phyloP scores from a whole-genome alignment of 2,888 invertebrate species.

The Sclerodermus sp. region DNA sequence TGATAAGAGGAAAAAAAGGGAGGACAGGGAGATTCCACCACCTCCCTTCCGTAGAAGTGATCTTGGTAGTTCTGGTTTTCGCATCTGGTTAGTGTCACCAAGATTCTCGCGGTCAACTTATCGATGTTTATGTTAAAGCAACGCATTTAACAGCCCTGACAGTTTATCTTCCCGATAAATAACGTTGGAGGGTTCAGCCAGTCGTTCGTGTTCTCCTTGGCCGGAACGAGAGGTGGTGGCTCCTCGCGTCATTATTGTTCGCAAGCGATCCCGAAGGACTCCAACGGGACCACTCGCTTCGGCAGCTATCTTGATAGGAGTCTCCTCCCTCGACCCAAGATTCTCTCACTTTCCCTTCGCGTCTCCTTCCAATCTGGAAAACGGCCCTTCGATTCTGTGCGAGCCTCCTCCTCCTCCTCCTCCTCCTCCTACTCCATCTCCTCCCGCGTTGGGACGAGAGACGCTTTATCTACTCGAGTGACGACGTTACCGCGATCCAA shows the following conservation, averaged over 20 bases:
- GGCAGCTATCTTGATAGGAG: constrained; percentile 6
- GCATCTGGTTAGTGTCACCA: constrained; percentile 49
- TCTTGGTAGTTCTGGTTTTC: constrained; percentile 27
- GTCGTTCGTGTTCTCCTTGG: constrained; percentile 2
- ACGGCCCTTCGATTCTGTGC: constrained; percentile 2
- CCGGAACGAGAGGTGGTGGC: constrained; percentile 6
- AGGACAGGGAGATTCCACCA: too few species aligned
- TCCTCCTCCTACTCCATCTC: too few species aligned
- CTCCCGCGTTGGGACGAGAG: too few species aligned
- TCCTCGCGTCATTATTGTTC: constrained; percentile 29
- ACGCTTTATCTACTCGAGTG: too few species aligned
- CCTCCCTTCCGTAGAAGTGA: too few species aligned
- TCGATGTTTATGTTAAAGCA: constrained; percentile 54
- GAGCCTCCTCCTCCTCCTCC: too few species aligned
- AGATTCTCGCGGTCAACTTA: constrained; percentile 41
- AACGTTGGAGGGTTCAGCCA: constrained; percentile 18
- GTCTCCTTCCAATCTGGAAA: constrained; percentile 19
- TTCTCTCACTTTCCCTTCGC: neutral
- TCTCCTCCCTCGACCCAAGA: neutral
- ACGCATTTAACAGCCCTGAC: constrained; percentile 45
- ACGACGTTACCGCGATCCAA: too few species aligned
- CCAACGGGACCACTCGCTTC: neutral
- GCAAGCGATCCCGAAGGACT: constrained; percentile 8
- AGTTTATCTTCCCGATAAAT: constrained; percentile 52
- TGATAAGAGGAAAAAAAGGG: neutral